phyloP scores from a whole-genome alignment of 2,888 invertebrate genomes.

The Xylota segnis region DNA sequence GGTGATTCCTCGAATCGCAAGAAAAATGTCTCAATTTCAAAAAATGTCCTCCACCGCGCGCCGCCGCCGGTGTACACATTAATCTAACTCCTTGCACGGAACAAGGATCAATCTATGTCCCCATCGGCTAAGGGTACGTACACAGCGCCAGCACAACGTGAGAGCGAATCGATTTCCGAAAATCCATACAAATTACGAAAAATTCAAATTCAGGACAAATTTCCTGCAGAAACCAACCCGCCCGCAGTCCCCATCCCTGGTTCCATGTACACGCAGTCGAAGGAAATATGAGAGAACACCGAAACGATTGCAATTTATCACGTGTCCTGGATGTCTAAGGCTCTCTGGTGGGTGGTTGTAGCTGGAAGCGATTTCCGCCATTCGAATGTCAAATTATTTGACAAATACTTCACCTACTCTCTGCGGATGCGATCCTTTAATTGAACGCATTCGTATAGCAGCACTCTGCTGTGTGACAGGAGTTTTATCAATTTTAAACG shows the following conservation, averaged over 20 bases:
- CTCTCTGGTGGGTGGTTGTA: neutral
- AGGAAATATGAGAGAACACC: constrained; percentile 41
- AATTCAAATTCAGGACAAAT: constrained; percentile 74
- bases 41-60: neutral
- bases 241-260: neutral
- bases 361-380: constrained; percentile 61
- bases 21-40: constrained; percentile 72
- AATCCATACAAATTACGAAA: constrained; percentile 71
- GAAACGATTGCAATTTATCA: constrained; percentile 72
- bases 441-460: constrained; percentile 52
- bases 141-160: constrained; percentile 3
- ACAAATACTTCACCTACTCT: constrained; percentile 56
- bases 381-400: constrained; percentile 71
- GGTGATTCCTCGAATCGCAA: constrained; percentile 36
- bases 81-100: constrained; percentile 63
- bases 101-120: constrained; percentile 69
- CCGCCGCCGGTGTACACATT: constrained; percentile 27
- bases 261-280: constrained; percentile 1
- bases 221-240: constrained; percentile 34
- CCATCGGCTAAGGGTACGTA: constrained; percentile 51
- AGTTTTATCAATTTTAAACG: constrained; percentile 67
- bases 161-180: constrained; percentile 66
- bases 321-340: constrained; percentile 24
- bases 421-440: constrained; percentile 49
- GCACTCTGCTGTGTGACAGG: constrained; percentile 26